Evolutionary conservation across 2,888 invertebrate species (phyloP).

Genomic region (Onchidella celtica): DNA sequence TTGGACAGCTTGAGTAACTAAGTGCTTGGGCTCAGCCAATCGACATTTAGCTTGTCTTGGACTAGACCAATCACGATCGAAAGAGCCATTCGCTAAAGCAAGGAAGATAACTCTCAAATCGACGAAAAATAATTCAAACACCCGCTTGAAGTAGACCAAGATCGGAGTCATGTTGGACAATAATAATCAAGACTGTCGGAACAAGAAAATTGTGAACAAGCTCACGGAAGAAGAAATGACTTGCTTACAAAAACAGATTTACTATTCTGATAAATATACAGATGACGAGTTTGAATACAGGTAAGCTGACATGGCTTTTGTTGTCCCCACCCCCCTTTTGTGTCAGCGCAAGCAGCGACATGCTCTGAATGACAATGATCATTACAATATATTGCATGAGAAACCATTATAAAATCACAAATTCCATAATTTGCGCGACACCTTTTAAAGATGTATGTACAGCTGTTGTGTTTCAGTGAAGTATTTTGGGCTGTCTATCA

Average conservation of each 20-base stretch:
- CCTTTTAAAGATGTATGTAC: too few species aligned
- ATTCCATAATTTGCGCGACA: too few species aligned
- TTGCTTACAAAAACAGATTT: slow-evolving; percentile 85
- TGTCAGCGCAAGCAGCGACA: background rate
- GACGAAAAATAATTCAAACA: background rate
- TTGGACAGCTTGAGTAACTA: too few species aligned
- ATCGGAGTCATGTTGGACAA: background rate
- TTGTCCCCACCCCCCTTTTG: too few species aligned
- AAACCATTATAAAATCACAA: background rate
- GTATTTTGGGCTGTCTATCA: too few species aligned
- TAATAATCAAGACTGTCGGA: background rate
- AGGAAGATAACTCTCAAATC: slow-evolving; percentile 12
- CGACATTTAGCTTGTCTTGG: background rate
- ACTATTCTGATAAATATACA: slow-evolving; percentile 95
- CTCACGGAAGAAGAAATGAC: slow-evolving; percentile 34
- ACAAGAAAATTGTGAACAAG: slow-evolving; percentile 19
- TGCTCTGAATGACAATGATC: too few species aligned
- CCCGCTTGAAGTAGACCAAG: background rate
- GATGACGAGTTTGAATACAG: slow-evolving; percentile 96
- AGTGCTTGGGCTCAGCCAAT: too few species aligned
- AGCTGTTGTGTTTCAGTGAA: too few species aligned
- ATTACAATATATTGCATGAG: too few species aligned
- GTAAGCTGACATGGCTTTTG: slow-evolving; percentile 85
- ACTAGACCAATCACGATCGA: background rate
- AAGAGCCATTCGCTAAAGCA: too few species aligned